Conservation (phyloP, 2,888 invertebrate species). For the Meteorus colon region DNA sequence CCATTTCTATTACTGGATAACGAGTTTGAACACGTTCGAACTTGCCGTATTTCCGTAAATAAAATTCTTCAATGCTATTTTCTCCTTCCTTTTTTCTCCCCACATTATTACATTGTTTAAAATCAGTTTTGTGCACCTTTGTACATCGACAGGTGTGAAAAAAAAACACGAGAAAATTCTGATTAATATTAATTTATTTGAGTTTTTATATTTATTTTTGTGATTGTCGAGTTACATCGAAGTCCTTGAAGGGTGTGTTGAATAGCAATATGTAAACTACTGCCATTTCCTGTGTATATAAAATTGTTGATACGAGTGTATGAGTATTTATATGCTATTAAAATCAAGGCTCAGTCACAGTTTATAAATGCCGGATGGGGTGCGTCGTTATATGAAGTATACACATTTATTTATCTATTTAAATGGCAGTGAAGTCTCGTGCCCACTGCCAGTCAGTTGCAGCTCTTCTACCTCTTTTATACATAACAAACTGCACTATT, state of each 20-base stretch:
- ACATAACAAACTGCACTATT: background rate
- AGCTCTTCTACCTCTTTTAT: background rate
- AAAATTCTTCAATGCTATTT: too few species aligned
- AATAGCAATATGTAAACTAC: conserved; percentile 31
- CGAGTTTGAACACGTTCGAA: too few species aligned
- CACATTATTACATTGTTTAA: too few species aligned
- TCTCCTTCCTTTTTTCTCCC: too few species aligned
- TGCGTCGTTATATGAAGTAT: conserved; percentile 29
- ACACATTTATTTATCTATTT: conserved; percentile 14
- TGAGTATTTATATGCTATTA: conserved; percentile 37
- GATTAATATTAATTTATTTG: background rate
- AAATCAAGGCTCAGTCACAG: conserved; percentile 46
- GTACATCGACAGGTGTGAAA: too few species aligned
- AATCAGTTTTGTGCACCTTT: too few species aligned
- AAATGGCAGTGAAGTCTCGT: conserved; percentile 8
- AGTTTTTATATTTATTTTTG: background rate
- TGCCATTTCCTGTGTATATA: conserved; percentile 39
- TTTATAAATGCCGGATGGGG: conserved; percentile 32
- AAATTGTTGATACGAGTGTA: conserved; percentile 6
- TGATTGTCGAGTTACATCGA: conserved; percentile 30
- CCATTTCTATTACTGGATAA: too few species aligned
- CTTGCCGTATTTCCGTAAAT: too few species aligned
- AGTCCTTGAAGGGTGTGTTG: conserved; percentile 2
- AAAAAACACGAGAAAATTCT: too few species aligned
- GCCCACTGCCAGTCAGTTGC: conserved; percentile 12